phyloP scores from a whole-genome alignment of 2,113 vertebrate species.

The Callaeas wilsoni region DNA sequence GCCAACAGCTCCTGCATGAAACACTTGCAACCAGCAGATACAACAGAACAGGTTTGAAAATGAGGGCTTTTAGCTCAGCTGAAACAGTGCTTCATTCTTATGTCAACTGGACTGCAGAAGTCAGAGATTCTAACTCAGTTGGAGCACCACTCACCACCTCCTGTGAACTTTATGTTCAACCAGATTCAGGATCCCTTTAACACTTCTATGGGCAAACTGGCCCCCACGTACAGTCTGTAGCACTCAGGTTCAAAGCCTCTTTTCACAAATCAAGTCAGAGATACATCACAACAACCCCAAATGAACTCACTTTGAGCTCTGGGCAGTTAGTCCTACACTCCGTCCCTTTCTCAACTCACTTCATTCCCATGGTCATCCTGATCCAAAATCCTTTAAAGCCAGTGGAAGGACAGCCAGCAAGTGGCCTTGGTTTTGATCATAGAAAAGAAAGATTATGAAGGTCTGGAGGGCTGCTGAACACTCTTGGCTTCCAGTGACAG shows the following conservation, averaged over 20 bases:
- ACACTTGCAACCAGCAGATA: neutral
- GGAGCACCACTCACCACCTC: neutral
- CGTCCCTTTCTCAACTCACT: neutral
- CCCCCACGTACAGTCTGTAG: neutral
- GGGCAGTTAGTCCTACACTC: neutral
- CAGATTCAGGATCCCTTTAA: neutral
- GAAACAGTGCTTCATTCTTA: neutral
- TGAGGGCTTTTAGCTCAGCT: neutral
- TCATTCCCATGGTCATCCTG: neutral
- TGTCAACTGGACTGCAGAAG: neutral
- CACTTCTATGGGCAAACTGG: neutral
- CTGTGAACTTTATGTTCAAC: neutral
- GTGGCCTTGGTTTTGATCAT: neutral
- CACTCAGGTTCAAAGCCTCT: neutral
- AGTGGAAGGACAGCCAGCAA: neutral
- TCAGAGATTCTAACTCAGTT: neutral
- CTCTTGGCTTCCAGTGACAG: neutral
- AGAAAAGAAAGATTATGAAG: neutral
- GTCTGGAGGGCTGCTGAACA: neutral
- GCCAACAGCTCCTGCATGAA: neutral
- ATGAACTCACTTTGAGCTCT: neutral
- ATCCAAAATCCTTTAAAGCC: neutral
- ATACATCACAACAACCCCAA: neutral
- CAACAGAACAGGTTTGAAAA: neutral
- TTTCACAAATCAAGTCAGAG: neutral